Evolutionary conservation across 2,888 invertebrate genomes (phyloP), one percentile per base, ranked within the genome.

Genomic region (Acleris sparsana): DNA sequence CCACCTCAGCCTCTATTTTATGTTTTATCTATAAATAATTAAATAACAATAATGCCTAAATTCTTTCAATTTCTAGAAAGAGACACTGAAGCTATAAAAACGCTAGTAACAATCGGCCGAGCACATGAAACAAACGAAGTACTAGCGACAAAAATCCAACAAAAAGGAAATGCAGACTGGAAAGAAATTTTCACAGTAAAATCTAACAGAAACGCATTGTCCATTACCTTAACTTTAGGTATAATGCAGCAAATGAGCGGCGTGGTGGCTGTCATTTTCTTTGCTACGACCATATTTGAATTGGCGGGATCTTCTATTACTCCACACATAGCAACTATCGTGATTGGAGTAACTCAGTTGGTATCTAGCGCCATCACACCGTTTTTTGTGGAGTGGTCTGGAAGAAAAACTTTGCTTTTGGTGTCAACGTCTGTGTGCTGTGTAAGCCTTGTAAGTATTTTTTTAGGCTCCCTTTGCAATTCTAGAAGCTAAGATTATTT

Each of bases 191-290:
- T 80, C n/a, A 75, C 72, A 0, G 20, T 80, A 0, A 78, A 70
- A 60, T 75, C 78, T 7, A 87, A 86, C 22, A 76, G 78, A 70
- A 80, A 71, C 67, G 81, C 85, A 0, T 43, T 86, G 9, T 68
- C 78, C 0, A 82, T 86, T 43, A 78, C 82, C 0, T 17, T 79
- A 2, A 67, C 70, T 2, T 68, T 84, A 20, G 72, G 75, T 5
- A 73, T 81, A 3, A 62, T 86, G 0, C 80, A 82, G 43, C 81
- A 83, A 59, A 56, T 78, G 53, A 86, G 85, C 51, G 86, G 86
- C 3, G 71, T 83, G 0, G 62, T 81, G 1, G 79, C 73, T 7
- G 74, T 85, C 0, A 39, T 73, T 0, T 78, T 83, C n/a, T 86
- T 80, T 59, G 76, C 74, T 0, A 83, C 84, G 0, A 71, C 74